Conservation (phyloP, 2,113 vertebrate genomes). For the Zosterops hypoxanthus region DNA sequence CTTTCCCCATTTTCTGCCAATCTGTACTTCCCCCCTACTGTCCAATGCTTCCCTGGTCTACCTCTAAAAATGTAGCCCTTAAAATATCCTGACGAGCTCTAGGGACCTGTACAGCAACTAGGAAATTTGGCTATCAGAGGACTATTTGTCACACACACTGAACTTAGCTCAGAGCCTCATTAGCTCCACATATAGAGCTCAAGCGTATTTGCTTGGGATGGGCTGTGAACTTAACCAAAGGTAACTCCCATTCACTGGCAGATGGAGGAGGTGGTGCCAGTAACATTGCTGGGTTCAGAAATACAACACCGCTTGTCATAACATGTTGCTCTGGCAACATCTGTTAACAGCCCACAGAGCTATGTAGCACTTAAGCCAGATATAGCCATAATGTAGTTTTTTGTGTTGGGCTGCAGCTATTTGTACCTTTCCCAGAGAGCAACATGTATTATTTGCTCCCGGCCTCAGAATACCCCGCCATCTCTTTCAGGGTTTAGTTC, state of each 20-base stretch:
- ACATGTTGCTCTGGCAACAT: conserved; percentile 63
- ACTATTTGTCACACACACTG: neutral
- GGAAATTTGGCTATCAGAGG: neutral
- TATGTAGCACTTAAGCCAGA: conserved; percentile 47
- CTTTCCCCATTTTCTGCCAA: neutral
- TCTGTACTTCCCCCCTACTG: neutral
- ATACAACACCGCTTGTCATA: conserved; percentile 48
- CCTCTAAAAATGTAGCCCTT: neutral
- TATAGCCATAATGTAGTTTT: conserved; percentile 40
- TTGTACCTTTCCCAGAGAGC: conserved; percentile 32
- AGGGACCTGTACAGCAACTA: neutral
- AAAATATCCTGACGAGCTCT: neutral
- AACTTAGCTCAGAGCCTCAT: neutral
- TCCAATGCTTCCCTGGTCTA: neutral
- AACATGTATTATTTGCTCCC: conserved; percentile 10
- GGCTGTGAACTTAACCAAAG: conserved; percentile 6
- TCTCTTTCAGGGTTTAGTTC: neutral
- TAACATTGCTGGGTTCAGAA: conserved; percentile 44
- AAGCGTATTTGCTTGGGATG: neutral
- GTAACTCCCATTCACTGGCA: conserved; percentile 26
- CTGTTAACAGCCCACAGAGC: conserved; percentile 56
- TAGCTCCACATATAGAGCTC: neutral
- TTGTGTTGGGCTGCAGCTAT: conserved; percentile 10
- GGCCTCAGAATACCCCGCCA: conserved; percentile 23
- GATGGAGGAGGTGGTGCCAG: conserved; percentile 14